Conservation (phyloP, 2,888 invertebrate genomes). For the Pterostichus madidus region DNA sequence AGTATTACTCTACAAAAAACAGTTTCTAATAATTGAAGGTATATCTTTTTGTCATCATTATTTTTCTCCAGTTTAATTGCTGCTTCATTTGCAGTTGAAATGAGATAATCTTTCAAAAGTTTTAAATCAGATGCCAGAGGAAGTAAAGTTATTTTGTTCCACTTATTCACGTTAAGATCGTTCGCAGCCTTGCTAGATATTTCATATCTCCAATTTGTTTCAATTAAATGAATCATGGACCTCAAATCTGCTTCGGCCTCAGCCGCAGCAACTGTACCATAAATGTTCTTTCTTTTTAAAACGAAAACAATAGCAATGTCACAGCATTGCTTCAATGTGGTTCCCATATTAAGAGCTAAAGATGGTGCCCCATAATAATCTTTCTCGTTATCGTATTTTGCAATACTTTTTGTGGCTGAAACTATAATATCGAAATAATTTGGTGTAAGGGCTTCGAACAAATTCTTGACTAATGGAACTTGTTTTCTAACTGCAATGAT, state of each 20-base stretch:
- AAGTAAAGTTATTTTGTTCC: conserved; percentile 68
- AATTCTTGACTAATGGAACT: conserved; percentile 31
- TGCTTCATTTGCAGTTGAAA: conserved; percentile 13
- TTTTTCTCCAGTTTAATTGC: conserved; percentile 45
- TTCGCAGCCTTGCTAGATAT: conserved; percentile 65
- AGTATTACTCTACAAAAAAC: conserved; percentile 70
- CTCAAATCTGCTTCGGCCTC: conserved; percentile 68
- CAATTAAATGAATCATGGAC: conserved; percentile 68
- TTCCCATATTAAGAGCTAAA: conserved; percentile 58
- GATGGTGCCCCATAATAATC: conserved; percentile 52
- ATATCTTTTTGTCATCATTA: conserved; percentile 58
- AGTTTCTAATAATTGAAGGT: conserved; percentile 67
- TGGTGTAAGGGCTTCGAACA: conserved; percentile 40
- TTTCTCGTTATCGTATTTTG: conserved; percentile 53
- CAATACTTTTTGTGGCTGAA: conserved; percentile 51
- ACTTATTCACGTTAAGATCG: conserved; percentile 68
- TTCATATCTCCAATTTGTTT: conserved; percentile 57
- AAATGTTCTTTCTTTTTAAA: conserved; percentile 59
- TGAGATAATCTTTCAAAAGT: conserved; percentile 46
- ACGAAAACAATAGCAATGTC: conserved; percentile 62
- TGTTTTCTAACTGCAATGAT: conserved; percentile 46
- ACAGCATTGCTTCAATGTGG: conserved; percentile 60
- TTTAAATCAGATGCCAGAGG: conserved; percentile 65
- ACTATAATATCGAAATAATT: conserved; percentile 53
- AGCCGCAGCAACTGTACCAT: conserved; percentile 44